Conservation (phyloP, 1,140 invertebrate genomes). For the Globodera ellingtonae region DNA sequence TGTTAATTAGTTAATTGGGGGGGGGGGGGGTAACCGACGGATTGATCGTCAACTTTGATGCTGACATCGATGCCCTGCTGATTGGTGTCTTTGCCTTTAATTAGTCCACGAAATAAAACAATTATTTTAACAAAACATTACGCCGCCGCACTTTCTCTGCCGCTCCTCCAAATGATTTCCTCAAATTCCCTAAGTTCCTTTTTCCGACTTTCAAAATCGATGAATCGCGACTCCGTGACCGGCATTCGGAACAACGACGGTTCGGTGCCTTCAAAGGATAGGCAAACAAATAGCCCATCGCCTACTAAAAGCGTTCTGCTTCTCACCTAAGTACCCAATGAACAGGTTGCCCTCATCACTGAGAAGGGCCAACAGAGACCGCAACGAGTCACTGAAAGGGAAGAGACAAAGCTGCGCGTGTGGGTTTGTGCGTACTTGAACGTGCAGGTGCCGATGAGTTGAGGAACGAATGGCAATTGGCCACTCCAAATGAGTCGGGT, state of each 20-base stretch:
- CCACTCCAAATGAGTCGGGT: slow-evolving; percentile 46
- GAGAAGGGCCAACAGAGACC: slow-evolving; percentile 40
- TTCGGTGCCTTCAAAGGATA: slow-evolving; percentile 37
- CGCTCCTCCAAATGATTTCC: slow-evolving; percentile 35
- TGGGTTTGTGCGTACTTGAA: slow-evolving; percentile 28
- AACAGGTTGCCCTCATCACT: slow-evolving; percentile 41
- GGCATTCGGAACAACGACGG: slow-evolving; percentile 58
- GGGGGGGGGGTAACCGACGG: slow-evolving; percentile 26
- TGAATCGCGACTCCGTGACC: slow-evolving; percentile 50
- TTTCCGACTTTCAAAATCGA: slow-evolving; percentile 49
- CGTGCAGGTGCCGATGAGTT: slow-evolving; percentile 32
- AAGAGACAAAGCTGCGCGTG: background rate
- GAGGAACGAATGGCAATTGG: slow-evolving; percentile 46
- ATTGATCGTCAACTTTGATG: slow-evolving; percentile 43
- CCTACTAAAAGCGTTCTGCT: background rate
- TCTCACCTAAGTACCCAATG: slow-evolving; percentile 38
- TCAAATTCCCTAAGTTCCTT: slow-evolving; percentile 50
- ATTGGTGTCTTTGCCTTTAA: background rate
- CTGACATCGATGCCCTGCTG: slow-evolving; percentile 22
- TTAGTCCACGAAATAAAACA: background rate
- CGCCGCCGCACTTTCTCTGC: slow-evolving; percentile 11
- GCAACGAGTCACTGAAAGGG: slow-evolving; percentile 40
- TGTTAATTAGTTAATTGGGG: background rate
- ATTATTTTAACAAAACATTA: background rate
- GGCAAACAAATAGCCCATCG: background rate